Conservation (phyloP, 2,797 vertebrate species). For the Danio tinwini region DNA sequence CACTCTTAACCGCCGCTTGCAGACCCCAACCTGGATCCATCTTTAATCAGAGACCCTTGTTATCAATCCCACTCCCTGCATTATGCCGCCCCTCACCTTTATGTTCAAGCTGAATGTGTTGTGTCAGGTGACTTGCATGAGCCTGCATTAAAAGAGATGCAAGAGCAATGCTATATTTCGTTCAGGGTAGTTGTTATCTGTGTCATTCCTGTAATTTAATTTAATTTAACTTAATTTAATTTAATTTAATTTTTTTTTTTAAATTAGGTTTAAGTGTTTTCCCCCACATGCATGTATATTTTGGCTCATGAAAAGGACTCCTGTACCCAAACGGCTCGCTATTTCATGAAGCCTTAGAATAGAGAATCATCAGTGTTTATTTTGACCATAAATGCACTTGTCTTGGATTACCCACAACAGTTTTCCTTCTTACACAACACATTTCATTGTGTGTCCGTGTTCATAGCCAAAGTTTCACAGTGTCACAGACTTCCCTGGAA, state of each 20-base stretch:
- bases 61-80: conserved; percentile 1
- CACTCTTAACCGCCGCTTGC: conserved; percentile 62
- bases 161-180: background rate
- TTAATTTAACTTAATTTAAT: background rate
- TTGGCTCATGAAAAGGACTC: background rate
- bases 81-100: background rate
- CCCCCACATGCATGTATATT: conserved; percentile 26
- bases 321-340: conserved; percentile 1
- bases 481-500: background rate
- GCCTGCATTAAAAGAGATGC: background rate
- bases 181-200: background rate
- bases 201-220: background rate
- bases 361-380: background rate
- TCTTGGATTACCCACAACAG: background rate
- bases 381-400: background rate
- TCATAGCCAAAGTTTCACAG: background rate
- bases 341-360: background rate
- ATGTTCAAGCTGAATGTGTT: conserved; percentile 20
- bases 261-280: background rate
- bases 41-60: conserved; percentile 22
- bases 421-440: background rate
- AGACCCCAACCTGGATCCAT: conserved; percentile 30
- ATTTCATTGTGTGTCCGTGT: background rate
- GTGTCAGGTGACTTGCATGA: conserved; percentile 38
- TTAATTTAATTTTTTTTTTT: background rate